These are phyloP conservation scores for Gymnothorax reevesii DNA, from an alignment of 2,797 vertebrate species.

Conservation along the genomic window DNA sequence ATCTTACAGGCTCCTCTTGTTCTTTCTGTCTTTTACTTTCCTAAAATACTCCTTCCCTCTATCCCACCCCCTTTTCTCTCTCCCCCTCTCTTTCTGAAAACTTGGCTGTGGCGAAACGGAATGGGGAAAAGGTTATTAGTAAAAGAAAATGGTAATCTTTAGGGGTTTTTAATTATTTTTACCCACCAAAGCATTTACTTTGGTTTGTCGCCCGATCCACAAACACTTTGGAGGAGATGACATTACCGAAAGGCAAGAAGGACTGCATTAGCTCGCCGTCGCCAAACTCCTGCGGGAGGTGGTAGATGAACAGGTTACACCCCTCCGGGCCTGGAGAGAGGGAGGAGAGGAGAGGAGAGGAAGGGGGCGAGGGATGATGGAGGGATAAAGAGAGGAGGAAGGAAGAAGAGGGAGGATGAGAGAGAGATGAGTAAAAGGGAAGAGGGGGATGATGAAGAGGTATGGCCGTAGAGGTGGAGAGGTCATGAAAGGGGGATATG, in stretches of 20 bases:
- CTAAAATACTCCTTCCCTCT: constrained; percentile 32
- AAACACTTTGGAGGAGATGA: constrained; percentile 99
- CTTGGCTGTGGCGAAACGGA: constrained; percentile 66
- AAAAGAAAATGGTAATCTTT: constrained; percentile 68
- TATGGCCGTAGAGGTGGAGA: not conserved
- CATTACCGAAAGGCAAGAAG: constrained; percentile 99
- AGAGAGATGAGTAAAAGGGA: constrained; percentile 23
- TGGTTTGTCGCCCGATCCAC: constrained; percentile 99
- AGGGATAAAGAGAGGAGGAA: constrained; percentile 25
- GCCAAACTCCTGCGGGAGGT: constrained; percentile 99
- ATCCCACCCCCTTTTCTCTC: constrained; percentile 8
- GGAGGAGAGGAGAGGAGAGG: constrained; percentile 54
- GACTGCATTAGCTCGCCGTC: constrained; percentile 99
- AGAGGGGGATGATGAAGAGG: not conserved
- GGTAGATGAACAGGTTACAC: constrained; percentile 99
- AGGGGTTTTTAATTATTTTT: constrained; percentile 79
- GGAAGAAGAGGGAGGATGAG: constrained; percentile 23
- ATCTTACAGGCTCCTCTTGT: not conserved
- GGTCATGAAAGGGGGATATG: not conserved
- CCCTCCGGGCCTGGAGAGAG: constrained; percentile 89
- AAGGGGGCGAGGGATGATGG: constrained; percentile 52
- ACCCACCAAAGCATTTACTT: constrained; percentile 99
- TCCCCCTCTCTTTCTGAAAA: constrained; percentile 40
- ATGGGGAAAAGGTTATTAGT: constrained; percentile 63
- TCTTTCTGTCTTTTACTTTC: constrained; percentile 25